Evolutionary conservation across 2,888 invertebrate genomes (phyloP).

Genomic region (Dolichomitus sp.): DNA sequence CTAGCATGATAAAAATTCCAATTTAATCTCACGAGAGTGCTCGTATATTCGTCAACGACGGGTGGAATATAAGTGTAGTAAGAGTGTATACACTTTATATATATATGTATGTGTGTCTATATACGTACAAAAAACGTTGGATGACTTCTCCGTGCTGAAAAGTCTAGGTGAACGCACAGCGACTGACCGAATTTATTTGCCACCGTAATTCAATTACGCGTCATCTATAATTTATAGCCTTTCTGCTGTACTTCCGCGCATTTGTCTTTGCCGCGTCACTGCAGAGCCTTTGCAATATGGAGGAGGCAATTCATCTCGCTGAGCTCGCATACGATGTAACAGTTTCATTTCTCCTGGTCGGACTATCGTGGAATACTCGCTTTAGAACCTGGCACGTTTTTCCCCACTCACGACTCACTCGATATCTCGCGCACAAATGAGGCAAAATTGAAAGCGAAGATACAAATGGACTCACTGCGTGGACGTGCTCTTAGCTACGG

Average conservation of each 20-base stretch:
- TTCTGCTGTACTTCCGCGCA: constrained; percentile 16
- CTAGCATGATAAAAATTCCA: constrained; percentile 65
- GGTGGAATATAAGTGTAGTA: constrained; percentile 40
- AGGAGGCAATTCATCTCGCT: constrained; percentile 6
- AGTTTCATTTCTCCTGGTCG: not conserved
- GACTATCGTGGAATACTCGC: not conserved
- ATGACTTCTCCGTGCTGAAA: constrained; percentile 38
- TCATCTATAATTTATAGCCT: constrained; percentile 55
- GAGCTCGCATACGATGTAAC: not conserved
- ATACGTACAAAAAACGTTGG: constrained; percentile 16
- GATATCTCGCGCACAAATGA: constrained; percentile 44
- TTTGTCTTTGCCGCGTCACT: not conserved
- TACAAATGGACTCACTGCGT: constrained; percentile 57
- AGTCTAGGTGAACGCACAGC: constrained; percentile 20
- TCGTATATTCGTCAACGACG: constrained; percentile 68
- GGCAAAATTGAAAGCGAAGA: constrained; percentile 56
- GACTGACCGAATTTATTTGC: constrained; percentile 47
- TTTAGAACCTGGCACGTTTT: not conserved
- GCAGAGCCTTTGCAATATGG: constrained; percentile 11
- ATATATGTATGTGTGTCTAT: constrained; percentile 6
- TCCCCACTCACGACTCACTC: constrained; percentile 15
- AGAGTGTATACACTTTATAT: constrained; percentile 4
- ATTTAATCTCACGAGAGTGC: constrained; percentile 68
- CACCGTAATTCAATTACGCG: constrained; percentile 56
- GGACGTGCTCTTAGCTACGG: constrained; percentile 46